phyloP scores from a whole-genome alignment of 2,797 vertebrate genomes.

The Zonotrichia albicollis region DNA sequence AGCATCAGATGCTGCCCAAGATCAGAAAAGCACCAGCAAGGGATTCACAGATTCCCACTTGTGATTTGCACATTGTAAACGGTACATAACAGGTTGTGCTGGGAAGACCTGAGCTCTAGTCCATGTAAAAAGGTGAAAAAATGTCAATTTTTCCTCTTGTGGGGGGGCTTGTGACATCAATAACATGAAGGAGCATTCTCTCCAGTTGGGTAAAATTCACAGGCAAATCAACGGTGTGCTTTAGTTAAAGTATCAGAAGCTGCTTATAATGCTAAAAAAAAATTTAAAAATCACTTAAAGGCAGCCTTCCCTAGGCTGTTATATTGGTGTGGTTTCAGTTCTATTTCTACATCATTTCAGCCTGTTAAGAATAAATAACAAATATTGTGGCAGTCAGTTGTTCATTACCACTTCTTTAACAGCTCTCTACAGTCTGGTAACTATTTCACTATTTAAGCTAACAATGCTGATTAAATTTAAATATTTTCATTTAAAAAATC shows the following conservation, averaged over 20 bases:
- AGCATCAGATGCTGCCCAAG: neutral
- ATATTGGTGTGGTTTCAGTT: neutral
- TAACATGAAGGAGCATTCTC: neutral
- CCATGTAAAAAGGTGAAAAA: constrained; percentile 1
- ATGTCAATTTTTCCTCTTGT: neutral
- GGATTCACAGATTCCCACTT: neutral
- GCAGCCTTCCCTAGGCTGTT: neutral
- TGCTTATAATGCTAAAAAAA: neutral
- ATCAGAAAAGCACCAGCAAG: neutral
- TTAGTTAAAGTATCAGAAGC: neutral
- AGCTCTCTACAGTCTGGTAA: neutral
- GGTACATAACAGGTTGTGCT: neutral
- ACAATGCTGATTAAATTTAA: neutral
- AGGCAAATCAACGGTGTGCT: neutral
- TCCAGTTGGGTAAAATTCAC: neutral
- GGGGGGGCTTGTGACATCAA: neutral
- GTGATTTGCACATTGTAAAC: neutral
- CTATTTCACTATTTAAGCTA: neutral
- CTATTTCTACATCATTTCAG: neutral
- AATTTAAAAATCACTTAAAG: neutral
- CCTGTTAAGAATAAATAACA: neutral
- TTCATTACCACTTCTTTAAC: neutral
- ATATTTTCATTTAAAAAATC: neutral
- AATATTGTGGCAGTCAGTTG: neutral
- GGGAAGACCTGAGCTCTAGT: neutral